A percentile compares a stretch with the other conserved stretches of the same genome.
phyloP scores from a whole-genome alignment of 2,797 vertebrate species.

The Cuculus canorus region DNA sequence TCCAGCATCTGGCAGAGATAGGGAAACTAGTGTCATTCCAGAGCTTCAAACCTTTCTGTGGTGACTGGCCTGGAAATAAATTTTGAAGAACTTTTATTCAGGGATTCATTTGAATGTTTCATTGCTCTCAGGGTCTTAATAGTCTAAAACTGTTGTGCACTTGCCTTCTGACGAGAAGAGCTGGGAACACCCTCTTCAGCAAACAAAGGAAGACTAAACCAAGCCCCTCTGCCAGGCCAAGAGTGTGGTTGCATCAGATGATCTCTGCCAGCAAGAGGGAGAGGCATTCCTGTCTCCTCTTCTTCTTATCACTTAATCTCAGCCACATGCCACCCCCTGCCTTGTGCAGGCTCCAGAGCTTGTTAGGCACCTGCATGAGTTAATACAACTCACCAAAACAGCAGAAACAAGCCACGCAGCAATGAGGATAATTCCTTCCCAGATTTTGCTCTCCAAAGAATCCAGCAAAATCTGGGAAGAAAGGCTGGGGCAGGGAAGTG shows the following conservation, averaged over 20 bases:
- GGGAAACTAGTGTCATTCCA: slow-evolving; percentile 17
- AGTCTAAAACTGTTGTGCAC: neutral
- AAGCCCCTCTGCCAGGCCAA: neutral
- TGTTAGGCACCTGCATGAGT: neutral
- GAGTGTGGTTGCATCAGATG: neutral
- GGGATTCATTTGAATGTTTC: slow-evolving; percentile 26
- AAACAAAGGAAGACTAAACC: neutral
- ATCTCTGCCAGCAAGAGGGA: neutral
- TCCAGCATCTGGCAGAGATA: slow-evolving; percentile 43
- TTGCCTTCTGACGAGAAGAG: neutral
- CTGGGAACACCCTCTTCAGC: neutral
- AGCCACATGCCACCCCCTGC: rapidly evolving
- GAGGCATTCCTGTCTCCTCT: neutral
- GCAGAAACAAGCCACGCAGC: neutral
- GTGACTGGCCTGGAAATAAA: slow-evolving; percentile 14
- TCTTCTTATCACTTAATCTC: neutral
- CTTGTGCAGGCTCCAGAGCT: neutral
- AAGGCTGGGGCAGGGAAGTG: neutral
- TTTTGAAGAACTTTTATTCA: slow-evolving; percentile 45
- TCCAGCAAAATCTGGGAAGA: neutral
- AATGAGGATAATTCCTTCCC: neutral
- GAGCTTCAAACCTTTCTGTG: slow-evolving; percentile 27
- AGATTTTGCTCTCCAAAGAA: neutral
- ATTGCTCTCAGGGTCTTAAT: neutral
- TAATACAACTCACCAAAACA: neutral